phyloP scores from a whole-genome alignment of 92 coral and sea anemone genomes.

The Umimayanthus chanpuru region DNA sequence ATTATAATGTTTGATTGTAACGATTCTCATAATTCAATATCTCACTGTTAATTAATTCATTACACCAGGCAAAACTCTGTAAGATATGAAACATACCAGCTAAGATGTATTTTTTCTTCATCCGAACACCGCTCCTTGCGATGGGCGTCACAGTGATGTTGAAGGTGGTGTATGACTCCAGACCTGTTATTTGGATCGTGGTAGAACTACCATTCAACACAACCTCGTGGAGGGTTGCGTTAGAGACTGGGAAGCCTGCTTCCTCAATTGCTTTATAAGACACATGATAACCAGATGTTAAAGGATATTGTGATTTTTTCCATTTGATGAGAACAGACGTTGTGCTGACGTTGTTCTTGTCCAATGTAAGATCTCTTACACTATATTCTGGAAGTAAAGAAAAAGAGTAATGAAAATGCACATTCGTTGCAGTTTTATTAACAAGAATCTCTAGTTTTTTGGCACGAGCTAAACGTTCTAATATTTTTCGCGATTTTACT shows the following conservation, averaged over 20 bases:
- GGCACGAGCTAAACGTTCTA: too few species aligned
- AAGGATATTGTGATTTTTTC: not conserved
- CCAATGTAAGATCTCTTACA: not conserved
- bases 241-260: conserved; percentile 8
- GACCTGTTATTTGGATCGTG: not conserved
- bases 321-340: not conserved
- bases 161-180: conserved; percentile 12
- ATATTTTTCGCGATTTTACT: too few species aligned
- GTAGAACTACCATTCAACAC: conserved; percentile 18
- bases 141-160: conserved; percentile 21
- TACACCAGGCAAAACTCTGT: not conserved
- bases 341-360: not conserved
- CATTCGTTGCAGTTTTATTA: too few species aligned
- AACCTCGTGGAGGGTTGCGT: not conserved
- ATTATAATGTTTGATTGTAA: not conserved
- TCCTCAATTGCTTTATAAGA: not conserved
- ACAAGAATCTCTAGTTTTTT: too few species aligned
- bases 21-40: not conserved
- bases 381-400: not conserved
- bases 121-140: not conserved
- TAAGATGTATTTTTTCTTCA: not conserved
- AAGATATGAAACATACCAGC: not conserved
- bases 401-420: too few species aligned
- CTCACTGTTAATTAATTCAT: not conserved
- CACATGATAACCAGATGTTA: not conserved